These are phyloP conservation scores for Cactoblastis cactorum DNA, from an alignment of 2,888 invertebrate genomes.

Conservation along the genomic window DNA sequence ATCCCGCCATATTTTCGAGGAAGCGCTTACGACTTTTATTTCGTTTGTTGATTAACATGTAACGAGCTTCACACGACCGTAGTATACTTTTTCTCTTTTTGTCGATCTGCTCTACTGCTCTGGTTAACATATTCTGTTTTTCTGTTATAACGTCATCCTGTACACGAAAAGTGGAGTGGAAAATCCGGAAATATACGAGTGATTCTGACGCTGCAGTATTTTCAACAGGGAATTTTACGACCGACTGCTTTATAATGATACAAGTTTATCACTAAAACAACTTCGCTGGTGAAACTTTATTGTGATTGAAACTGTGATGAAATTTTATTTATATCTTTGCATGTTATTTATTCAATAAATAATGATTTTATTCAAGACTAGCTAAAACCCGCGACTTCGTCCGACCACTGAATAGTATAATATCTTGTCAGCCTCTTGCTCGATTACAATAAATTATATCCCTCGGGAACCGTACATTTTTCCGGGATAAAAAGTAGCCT, in stretches of 20 bases:
- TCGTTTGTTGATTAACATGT: slow-evolving; percentile 11
- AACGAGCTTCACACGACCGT: slow-evolving; percentile 9
- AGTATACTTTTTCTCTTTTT: slow-evolving; percentile 7
- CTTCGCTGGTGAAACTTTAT: not conserved
- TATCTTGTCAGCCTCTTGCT: too few relatives aligned
- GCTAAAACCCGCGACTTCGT: too few relatives aligned
- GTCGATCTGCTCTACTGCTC: not conserved
- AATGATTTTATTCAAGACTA: not conserved
- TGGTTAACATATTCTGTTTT: slow-evolving; percentile 7
- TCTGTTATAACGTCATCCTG: not conserved
- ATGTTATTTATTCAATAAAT: too few relatives aligned
- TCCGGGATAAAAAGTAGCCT: too few relatives aligned
- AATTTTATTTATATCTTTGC: not conserved
- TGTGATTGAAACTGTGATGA: not conserved
- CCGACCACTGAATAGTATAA: too few relatives aligned
- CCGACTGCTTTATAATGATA: not conserved
- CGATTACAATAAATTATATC: too few relatives aligned
- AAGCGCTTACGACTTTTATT: slow-evolving; percentile 4
- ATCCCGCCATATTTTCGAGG: not conserved
- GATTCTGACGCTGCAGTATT: not conserved
- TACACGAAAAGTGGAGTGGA: not conserved
- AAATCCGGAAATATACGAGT: not conserved
- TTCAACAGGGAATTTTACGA: not conserved
- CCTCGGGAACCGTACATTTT: too few relatives aligned
- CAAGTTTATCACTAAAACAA: not conserved